Percentiles rank a stretch among this genome's conserved stretches.
These are phyloP conservation scores for Falco concolor DNA, from an alignment of 2,797 vertebrate species.

Conservation along the genomic window DNA sequence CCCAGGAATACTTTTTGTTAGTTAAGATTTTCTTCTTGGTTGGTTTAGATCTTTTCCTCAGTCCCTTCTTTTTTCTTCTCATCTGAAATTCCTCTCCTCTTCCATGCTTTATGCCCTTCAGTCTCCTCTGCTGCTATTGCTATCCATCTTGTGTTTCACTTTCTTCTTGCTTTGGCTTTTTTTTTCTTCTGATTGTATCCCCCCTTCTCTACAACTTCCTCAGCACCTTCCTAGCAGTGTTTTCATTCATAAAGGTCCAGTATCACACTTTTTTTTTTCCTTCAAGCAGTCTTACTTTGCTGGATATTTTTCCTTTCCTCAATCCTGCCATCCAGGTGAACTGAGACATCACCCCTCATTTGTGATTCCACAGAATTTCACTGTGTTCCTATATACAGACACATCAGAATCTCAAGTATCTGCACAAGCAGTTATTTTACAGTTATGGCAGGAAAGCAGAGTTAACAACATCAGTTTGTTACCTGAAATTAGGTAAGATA, in stretches of 20 bases:
- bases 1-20: background rate
- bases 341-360: background rate
- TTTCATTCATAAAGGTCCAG: background rate
- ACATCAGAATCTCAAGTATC: background rate
- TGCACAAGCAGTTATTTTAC: background rate
- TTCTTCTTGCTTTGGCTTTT: background rate
- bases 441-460: background rate
- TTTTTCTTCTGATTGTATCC: background rate
- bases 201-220: background rate
- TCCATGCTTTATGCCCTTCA: background rate
- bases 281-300: background rate
- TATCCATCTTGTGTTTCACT: background rate
- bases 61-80: background rate
- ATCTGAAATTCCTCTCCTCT: slow-evolving; percentile 31
- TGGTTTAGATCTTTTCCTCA: background rate
- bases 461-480: background rate
- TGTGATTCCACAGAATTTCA: background rate
- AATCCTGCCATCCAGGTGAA: background rate
- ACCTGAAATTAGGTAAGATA: background rate
- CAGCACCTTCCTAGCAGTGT: background rate
- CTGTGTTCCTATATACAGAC: background rate
- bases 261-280: background rate
- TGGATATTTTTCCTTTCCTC: background rate
- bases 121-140: background rate
- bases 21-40: background rate